These are phyloP conservation scores for Aquatica leii DNA, from an alignment of 2,888 invertebrate species.

Conservation along the genomic window DNA sequence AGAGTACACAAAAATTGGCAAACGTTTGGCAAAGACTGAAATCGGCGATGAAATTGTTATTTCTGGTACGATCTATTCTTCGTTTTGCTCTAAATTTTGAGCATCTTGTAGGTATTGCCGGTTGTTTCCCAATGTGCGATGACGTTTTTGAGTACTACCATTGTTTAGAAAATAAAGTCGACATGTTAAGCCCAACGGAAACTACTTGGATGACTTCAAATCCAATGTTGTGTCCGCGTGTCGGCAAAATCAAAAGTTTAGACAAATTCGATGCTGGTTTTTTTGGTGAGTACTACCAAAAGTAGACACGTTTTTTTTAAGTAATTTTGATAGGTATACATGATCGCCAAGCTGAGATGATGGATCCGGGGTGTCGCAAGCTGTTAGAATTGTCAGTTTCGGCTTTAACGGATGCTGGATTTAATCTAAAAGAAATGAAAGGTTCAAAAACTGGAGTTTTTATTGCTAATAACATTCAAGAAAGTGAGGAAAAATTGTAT, in stretches of 20 bases:
- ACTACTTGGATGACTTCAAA: too few relatives aligned
- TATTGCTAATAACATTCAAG: constrained; percentile 78
- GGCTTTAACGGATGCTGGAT: constrained; percentile 67
- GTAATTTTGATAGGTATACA: too few relatives aligned
- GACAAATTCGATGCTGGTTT: constrained; percentile 65
- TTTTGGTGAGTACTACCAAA: too few relatives aligned
- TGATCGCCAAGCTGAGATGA: constrained; percentile 69
- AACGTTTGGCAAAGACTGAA: too few relatives aligned
- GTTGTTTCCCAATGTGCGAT: constrained; percentile 79
- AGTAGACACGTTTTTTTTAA: too few relatives aligned
- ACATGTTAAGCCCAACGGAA: constrained; percentile 85
- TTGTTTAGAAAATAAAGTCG: constrained; percentile 78
- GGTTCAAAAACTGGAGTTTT: constrained; percentile 81
- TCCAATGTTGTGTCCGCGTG: too few relatives aligned
- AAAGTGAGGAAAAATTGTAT: constrained; percentile 76
- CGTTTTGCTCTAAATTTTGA: too few relatives aligned
- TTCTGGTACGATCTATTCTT: too few relatives aligned
- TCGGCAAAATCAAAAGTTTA: constrained; percentile 70
- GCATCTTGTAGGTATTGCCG: constrained; percentile 66
- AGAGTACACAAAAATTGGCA: too few relatives aligned
- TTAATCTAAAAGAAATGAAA: constrained; percentile 74
- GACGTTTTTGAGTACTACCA: constrained; percentile 75
- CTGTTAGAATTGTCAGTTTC: constrained; percentile 68
- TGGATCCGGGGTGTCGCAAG: constrained; percentile 67
- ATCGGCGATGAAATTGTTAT: too few relatives aligned